These are phyloP conservation scores for Rhyacichthys aspro DNA, from an alignment of 2,797 vertebrate genomes.

Conservation along the genomic window DNA sequence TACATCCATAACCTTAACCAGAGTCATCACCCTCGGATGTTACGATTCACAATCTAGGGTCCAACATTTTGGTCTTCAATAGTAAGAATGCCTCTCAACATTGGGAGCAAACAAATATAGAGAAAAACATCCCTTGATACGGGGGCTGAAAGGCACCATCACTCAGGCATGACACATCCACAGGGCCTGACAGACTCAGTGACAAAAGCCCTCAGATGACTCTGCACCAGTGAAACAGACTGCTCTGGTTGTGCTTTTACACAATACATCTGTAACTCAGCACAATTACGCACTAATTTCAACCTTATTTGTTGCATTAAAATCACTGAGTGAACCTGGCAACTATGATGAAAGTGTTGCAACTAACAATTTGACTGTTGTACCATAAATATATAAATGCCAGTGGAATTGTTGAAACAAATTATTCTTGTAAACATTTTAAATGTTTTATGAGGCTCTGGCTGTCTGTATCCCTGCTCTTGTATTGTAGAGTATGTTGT, in stretches of 20 bases:
- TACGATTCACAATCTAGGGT: too few relatives aligned
- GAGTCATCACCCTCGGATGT: too few relatives aligned
- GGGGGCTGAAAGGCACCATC: constrained; percentile 50
- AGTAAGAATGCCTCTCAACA: background rate
- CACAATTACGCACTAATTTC: too few relatives aligned
- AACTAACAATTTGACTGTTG: background rate
- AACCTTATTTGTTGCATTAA: background rate
- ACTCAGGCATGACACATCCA: constrained; percentile 48
- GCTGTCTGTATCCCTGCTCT: background rate
- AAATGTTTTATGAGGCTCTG: background rate
- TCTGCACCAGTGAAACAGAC: constrained; percentile 1
- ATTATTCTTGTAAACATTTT: background rate
- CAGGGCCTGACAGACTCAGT: constrained; percentile 40
- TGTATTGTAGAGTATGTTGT: background rate
- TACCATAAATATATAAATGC: background rate
- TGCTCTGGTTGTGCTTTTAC: background rate
- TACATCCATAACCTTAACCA: background rate
- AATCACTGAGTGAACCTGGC: background rate
- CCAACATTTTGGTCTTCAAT: background rate
- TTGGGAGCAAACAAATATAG: background rate
- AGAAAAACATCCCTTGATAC: constrained; percentile 15
- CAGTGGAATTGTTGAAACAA: background rate
- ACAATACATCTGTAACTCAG: constrained; percentile 23
- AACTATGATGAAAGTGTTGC: too few relatives aligned
- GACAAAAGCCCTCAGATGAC: constrained; percentile 41